Conservation (phyloP, 2,797 vertebrate species). For the Yasuhikotakia modesta region DNA sequence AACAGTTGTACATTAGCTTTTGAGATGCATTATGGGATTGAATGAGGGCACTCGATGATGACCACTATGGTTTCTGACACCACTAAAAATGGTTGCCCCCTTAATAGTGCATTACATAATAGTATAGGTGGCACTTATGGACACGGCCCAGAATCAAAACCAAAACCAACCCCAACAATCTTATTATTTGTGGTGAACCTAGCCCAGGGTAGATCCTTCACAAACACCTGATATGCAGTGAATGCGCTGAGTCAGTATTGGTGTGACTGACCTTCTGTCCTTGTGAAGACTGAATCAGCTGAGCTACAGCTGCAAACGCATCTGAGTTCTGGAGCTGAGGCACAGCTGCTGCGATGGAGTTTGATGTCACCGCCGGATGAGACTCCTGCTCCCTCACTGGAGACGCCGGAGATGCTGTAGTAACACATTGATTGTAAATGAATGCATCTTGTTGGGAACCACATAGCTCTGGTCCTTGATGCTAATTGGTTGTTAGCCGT, state of each 20-base stretch:
- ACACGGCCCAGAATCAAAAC: too few relatives aligned
- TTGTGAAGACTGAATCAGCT: slow-evolving; percentile 93
- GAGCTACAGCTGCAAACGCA: slow-evolving; percentile 95
- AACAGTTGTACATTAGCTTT: too few relatives aligned
- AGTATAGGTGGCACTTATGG: too few relatives aligned
- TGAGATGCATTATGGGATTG: too few relatives aligned
- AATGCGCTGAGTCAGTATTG: not conserved
- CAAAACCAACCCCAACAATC: not conserved
- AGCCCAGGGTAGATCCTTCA: too few relatives aligned
- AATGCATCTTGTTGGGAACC: not conserved
- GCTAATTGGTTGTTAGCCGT: too few relatives aligned
- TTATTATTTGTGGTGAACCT: not conserved
- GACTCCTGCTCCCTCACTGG: slow-evolving; percentile 80
- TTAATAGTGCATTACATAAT: too few relatives aligned
- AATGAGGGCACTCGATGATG: too few relatives aligned
- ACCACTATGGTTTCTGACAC: too few relatives aligned
- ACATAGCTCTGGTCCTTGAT: too few relatives aligned
- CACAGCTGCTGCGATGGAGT: slow-evolving; percentile 78
- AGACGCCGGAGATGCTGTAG: slow-evolving; percentile 85
- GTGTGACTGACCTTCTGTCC: slow-evolving; percentile 87
- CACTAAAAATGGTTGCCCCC: too few relatives aligned
- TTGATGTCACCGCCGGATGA: slow-evolving; percentile 74
- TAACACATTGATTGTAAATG: not conserved
- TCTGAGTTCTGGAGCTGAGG: slow-evolving; percentile 89
- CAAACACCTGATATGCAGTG: not conserved